Base-by-base conservation (phyloP, 2,888 invertebrate species). In the Hermaeophaga mercurialis region DNA sequence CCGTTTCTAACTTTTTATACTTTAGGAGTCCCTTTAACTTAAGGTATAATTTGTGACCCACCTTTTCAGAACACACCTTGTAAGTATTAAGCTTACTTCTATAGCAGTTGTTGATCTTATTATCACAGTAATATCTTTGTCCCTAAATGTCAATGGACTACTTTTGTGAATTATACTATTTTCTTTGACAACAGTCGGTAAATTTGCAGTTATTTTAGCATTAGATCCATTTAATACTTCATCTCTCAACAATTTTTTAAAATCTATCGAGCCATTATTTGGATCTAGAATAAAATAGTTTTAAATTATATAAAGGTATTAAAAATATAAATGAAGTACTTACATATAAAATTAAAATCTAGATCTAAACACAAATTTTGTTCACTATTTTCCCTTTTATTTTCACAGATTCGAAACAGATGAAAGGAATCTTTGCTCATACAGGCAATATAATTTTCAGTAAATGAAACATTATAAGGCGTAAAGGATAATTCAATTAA, bases 391-490 rank as follows among this genome's bases (percentile, higher is more conserved):
- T 54, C 58, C 36, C 41, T 53, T 19, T 58, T 63, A 24, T 49
- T 61, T 28, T 62, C 63, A 34, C 63, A 69, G 41, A 85, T 78
- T 70, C 82, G 81, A 66, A 87, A 85, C n/a, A 87, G 81, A 63
- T 85, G 84, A 52, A 87, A 81, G 66, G 81, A 82, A 24, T 83
- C 81, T 47, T 80, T 77, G 63, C 85, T 85, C 73, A 85, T 80
- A 56, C 85, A 83, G 1, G 85, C 84, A 15, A 89, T 79, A 56
- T 86, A 85, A 74, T 89, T 87, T 70, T 90, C 89, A 24, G 84
- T 82, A 39, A 89, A 76, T 26, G 81, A 80, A 43, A 89, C 76
- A 53, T 82, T 79, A 1, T 78, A 73, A 3, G 88, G 86, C 12
- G 78, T 70, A 71, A 89, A 88, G 54, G 83, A 81, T 44, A 89